Conservation (phyloP, 2,888 invertebrate genomes). For the Pyralis farinalis region DNA sequence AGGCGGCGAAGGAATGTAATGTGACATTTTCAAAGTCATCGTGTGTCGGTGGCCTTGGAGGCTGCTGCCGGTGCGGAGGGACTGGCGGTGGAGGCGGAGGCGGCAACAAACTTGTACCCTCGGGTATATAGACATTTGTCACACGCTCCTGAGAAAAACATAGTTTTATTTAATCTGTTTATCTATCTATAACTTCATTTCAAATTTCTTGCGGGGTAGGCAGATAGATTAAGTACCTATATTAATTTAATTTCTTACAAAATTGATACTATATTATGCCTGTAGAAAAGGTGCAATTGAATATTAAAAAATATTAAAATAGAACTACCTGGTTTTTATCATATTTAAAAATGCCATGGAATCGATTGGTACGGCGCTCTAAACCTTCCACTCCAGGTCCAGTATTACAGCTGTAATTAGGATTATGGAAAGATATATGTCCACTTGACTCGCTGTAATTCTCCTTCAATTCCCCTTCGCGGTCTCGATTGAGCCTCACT, state of each 20-base stretch:
- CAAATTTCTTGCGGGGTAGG: no score
- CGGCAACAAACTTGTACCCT: conserved; percentile 85
- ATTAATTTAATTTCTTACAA: no score
- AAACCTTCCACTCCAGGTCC: conserved; percentile 56
- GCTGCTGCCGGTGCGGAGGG: conserved; percentile 53
- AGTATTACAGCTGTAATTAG: conserved; percentile 87
- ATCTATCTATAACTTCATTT: not conserved
- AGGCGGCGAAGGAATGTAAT: conserved; percentile 66
- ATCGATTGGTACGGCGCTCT: conserved; percentile 54
- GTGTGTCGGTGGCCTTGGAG: conserved; percentile 69
- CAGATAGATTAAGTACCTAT: no score
- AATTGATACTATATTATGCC: no score
- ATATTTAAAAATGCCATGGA: conserved; percentile 86
- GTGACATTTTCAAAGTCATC: conserved; percentile 83
- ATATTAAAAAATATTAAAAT: not conserved
- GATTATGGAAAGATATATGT: conserved; percentile 93
- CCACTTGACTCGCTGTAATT: conserved; percentile 80
- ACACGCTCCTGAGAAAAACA: conserved; percentile 78
- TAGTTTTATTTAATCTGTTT: conserved; percentile 17
- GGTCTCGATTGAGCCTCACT: conserved; percentile 40
- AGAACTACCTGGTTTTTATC: conserved; percentile 85
- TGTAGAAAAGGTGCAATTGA: no score
- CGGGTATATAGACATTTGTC: conserved; percentile 82
- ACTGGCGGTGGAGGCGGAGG: conserved; percentile 80
- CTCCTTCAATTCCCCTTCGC: conserved; percentile 53